These are phyloP conservation scores for Amblyteles armatorius DNA, from an alignment of 2,888 invertebrate species.

Conservation along the genomic window DNA sequence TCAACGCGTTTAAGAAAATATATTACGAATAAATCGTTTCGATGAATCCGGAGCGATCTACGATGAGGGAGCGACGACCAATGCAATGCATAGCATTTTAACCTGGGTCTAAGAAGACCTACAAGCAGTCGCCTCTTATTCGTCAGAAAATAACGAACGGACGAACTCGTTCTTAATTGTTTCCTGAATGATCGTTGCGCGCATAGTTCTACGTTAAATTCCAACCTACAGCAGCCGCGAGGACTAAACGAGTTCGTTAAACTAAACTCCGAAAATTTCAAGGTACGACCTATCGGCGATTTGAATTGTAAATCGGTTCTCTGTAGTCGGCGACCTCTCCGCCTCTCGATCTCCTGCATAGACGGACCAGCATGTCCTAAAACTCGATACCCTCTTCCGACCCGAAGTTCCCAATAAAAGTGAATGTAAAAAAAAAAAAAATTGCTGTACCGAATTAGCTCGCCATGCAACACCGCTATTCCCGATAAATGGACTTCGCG, in stretches of 20 bases:
- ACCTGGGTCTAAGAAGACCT: not conserved
- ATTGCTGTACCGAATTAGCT: not conserved
- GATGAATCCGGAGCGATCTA: slow-evolving; percentile 1
- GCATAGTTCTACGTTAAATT: slow-evolving; percentile 17
- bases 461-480: not conserved
- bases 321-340: slow-evolving; percentile 60
- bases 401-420: not conserved
- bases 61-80: not conserved
- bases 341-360: slow-evolving; percentile 29
- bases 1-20: not conserved
- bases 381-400: not conserved
- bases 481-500: not conserved
- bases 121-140: slow-evolving; percentile 19
- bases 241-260: slow-evolving; percentile 73
- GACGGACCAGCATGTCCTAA: not conserved
- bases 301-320: slow-evolving; percentile 80
- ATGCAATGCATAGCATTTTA: too few species aligned
- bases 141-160: not conserved
- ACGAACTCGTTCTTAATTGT: not conserved
- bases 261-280: slow-evolving; percentile 78
- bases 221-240: slow-evolving; percentile 24
- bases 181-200: slow-evolving; percentile 2
- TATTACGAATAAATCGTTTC: not conserved
- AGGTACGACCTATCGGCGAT: slow-evolving; percentile 74
- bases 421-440: not conserved